These are phyloP conservation scores for Triplophysa tibetana DNA, from an alignment of 2,113 vertebrate species.

Conservation along the genomic window DNA sequence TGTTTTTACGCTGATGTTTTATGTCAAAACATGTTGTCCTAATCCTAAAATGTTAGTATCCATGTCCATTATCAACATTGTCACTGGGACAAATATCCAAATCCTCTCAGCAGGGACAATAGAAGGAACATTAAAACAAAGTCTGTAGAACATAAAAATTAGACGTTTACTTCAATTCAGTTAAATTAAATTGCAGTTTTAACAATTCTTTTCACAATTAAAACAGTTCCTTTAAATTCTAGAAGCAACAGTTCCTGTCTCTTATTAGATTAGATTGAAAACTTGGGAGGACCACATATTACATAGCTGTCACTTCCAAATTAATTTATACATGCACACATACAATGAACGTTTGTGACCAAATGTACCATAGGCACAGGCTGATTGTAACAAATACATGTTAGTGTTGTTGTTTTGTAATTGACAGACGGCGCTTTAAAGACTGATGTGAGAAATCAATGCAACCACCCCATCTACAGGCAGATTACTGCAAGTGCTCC, in stretches of 20 bases:
- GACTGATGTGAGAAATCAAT: neutral
- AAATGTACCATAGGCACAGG: neutral
- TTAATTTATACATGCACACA: neutral
- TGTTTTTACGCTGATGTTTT: constrained; percentile 5
- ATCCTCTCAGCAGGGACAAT: neutral
- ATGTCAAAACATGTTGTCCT: neutral
- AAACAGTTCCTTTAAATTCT: no score
- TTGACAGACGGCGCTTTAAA: no score
- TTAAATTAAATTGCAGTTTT: no score
- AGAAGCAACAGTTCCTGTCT: no score
- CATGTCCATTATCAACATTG: neutral
- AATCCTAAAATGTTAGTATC: neutral
- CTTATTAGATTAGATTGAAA: no score
- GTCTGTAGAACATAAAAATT: neutral
- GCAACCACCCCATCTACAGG: neutral
- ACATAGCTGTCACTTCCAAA: neutral
- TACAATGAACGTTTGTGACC: neutral
- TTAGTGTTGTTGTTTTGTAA: no score
- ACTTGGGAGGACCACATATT: neutral
- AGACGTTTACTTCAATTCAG: no score
- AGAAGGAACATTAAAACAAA: neutral
- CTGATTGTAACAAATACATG: neutral
- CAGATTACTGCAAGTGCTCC: neutral
- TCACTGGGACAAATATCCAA: neutral
- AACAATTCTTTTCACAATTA: no score